Evolutionary conservation across 2,113 vertebrate genomes (phyloP), one percentile per base, ranked within the genome.

Genomic region (Sylvietta virens): DNA sequence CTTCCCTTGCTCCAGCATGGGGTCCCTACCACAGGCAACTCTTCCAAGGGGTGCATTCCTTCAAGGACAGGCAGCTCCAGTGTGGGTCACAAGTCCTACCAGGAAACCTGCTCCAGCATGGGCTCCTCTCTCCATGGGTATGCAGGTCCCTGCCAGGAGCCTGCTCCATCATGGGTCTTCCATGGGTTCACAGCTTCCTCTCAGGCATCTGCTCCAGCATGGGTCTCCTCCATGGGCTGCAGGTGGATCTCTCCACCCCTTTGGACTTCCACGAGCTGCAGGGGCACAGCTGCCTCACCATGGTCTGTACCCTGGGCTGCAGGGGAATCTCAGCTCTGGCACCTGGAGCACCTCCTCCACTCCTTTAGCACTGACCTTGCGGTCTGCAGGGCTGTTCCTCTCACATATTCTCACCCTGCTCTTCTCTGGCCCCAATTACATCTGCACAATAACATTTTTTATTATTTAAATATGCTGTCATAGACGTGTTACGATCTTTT

Each of bases 301-400:
- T 10, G 19, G n/a, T 0, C 50, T 62, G 57, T 7, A 33, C 17
- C 57, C 45, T 0, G 16, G 20, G 0, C 54, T 54, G 39, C 13
- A 28, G 15, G 24, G 15, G 24, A 57, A 42, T 42, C 26, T 35
- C 26, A 1, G 3, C 26, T 67, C 31, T 3, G 2, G 42, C 0
- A 0, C 44, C 37, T 67, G 37, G 17, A 77, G 13, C 61, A 37
- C 11, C 11, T 58, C 44, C 7, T 67, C 1, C 40, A 3, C 21
- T 67, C 18, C 45, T 50, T 51, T 26, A 22, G 5, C 62, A 37
- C 33, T 58, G 62, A 27, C 72, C 17, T 51, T 4, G 9, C 6
- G 2, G 17, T 58, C 27, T 44, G 53, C 45, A 22, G 22, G 14
- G 44, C 9, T 51, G 37, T 6, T 67, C 27, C 9, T 12, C 1